Conservation (phyloP, 1,140 invertebrate species). For the Leptestheria dahalacensis region DNA sequence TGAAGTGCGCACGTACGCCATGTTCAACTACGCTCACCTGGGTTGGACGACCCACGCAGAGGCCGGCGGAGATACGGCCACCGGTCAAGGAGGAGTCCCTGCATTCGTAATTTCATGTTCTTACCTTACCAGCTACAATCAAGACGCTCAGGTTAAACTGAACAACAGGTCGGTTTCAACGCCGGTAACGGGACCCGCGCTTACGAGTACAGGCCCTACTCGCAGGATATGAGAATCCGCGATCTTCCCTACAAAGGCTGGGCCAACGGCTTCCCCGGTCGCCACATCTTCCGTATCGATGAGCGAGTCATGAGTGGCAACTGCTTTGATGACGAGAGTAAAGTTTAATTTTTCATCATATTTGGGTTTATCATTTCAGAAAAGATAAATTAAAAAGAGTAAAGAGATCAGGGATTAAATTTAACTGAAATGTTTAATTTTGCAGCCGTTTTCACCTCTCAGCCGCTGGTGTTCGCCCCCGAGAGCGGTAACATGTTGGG, state of each 20-base stretch:
- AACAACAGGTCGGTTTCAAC: conserved; percentile 84
- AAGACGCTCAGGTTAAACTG: not conserved
- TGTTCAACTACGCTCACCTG: conserved; percentile 82
- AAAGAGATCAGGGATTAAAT: too few species aligned
- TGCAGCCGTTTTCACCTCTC: conserved; percentile 55
- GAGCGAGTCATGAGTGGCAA: conserved; percentile 83
- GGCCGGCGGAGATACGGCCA: conserved; percentile 70
- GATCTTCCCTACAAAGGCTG: conserved; percentile 67
- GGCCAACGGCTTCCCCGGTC: conserved; percentile 70
- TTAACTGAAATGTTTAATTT: too few species aligned
- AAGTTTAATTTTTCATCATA: conserved; percentile 19
- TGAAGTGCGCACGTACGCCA: conserved; percentile 82
- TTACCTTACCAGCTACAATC: too few species aligned
- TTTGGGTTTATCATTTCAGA: conserved; percentile 20
- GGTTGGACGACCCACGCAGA: conserved; percentile 83
- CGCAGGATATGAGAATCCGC: conserved; percentile 64
- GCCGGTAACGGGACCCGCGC: conserved; percentile 82
- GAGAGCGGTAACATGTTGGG: conserved; percentile 91
- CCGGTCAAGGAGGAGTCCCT: conserved; percentile 68
- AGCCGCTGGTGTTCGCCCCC: conserved; percentile 67
- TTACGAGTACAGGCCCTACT: conserved; percentile 81
- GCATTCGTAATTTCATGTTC: conserved; percentile 69
- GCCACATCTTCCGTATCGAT: conserved; percentile 87
- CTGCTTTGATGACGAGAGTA: conserved; percentile 40
- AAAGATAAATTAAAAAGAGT: too few species aligned